Conservation (phyloP, 2,888 invertebrate species). For the Hermaeophaga mercurialis region DNA sequence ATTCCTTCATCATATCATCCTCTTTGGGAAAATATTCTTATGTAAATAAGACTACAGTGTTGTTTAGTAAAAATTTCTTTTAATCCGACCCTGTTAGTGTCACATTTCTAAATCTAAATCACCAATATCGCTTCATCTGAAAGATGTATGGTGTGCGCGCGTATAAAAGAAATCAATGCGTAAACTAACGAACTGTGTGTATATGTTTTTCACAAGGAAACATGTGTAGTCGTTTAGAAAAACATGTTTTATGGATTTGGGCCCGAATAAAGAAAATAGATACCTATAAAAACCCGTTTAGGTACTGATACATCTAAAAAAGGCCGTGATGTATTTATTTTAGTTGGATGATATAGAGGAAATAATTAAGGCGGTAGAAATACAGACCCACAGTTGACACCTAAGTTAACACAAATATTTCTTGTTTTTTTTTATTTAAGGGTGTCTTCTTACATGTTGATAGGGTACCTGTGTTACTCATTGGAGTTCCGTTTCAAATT, state of each 20-base stretch:
- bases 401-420: background rate
- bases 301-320: background rate
- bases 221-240: slow-evolving; percentile 39
- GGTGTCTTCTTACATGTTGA: background rate
- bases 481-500: too few relatives aligned
- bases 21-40: too few relatives aligned
- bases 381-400: background rate
- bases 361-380: background rate
- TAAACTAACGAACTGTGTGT: slow-evolving; percentile 38
- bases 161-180: slow-evolving; percentile 37
- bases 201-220: slow-evolving; percentile 35
- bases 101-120: slow-evolving; percentile 33
- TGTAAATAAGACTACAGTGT: too few relatives aligned
- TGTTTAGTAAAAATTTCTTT: background rate
- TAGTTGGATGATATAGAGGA: background rate
- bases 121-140: slow-evolving; percentile 32
- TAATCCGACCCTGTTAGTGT: slow-evolving; percentile 21
- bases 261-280: slow-evolving; percentile 23
- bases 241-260: slow-evolving; percentile 38
- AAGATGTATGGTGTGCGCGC: slow-evolving; percentile 30
- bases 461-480: background rate
- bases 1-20: too few relatives aligned
- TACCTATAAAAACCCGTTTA: slow-evolving; percentile 24
- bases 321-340: slow-evolving; percentile 1
- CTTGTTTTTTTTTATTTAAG: background rate